Conservation (phyloP, 1,140 invertebrate species). For the Pogonus chalceus region DNA sequence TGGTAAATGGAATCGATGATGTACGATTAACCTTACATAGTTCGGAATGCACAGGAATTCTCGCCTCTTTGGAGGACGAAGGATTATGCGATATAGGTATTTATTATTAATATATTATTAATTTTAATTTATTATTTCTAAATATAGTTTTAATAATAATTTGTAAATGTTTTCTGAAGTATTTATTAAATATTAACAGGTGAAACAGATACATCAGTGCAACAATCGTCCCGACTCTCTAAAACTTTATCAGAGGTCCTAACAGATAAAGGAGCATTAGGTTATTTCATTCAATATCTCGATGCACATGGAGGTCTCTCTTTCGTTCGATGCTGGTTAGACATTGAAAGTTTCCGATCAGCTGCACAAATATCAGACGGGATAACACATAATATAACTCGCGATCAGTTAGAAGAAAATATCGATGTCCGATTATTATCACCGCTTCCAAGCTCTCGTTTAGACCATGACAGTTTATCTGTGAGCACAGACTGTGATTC, state of each 20-base stretch:
- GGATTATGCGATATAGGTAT: constrained; percentile 26
- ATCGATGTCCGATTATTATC: background rate
- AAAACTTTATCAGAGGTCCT: constrained; percentile 56
- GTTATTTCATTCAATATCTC: constrained; percentile 65
- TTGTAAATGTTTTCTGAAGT: background rate
- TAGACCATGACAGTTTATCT: constrained; percentile 33
- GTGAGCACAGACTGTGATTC: constrained; percentile 36
- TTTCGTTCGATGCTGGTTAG: constrained; percentile 61
- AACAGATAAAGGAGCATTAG: constrained; percentile 55
- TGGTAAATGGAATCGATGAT: background rate
- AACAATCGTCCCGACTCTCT: constrained; percentile 42
- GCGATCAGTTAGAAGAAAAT: background rate
- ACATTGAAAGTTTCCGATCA: constrained; percentile 53
- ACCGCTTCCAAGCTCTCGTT: constrained; percentile 1
- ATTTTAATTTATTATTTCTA: constrained; percentile 11
- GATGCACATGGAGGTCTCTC: constrained; percentile 45
- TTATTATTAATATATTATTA: constrained; percentile 10
- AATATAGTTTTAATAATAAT: background rate
- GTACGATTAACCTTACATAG: background rate
- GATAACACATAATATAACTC: background rate
- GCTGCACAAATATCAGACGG: background rate
- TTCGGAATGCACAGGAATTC: constrained; percentile 6
- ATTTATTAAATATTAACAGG: constrained; percentile 13
- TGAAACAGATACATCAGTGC: constrained; percentile 17
- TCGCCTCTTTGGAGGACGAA: constrained; percentile 26